Conservation (phyloP, 2,888 invertebrate genomes). For the Prostheceraeus crozeri region DNA sequence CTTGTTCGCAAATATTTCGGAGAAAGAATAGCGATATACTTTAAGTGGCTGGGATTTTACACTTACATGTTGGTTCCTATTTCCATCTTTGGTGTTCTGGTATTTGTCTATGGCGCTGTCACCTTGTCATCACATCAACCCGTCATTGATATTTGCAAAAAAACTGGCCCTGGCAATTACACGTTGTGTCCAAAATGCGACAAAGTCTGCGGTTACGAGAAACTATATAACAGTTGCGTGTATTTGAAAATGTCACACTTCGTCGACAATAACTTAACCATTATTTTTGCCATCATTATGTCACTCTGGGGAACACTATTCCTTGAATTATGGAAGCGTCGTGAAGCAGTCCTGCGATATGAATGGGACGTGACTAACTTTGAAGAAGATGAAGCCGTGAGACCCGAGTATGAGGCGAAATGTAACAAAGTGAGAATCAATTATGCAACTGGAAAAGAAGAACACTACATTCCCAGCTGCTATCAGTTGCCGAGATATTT, state of each 20-base stretch:
- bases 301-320: slow-evolving; percentile 60
- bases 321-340: slow-evolving; percentile 62
- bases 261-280: slow-evolving; percentile 62
- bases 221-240: slow-evolving; percentile 60
- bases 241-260: slow-evolving; percentile 59
- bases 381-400: slow-evolving; percentile 25
- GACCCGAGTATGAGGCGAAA: slow-evolving; percentile 23
- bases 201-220: slow-evolving; percentile 60
- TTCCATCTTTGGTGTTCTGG: slow-evolving; percentile 60
- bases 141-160: slow-evolving; percentile 44
- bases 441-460: slow-evolving; percentile 25
- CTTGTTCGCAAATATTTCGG: slow-evolving; percentile 65
- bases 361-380: slow-evolving; percentile 33
- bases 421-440: slow-evolving; percentile 19
- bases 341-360: slow-evolving; percentile 43
- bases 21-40: slow-evolving; percentile 62
- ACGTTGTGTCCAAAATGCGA: slow-evolving; percentile 62
- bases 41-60: slow-evolving; percentile 63
- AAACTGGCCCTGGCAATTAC: slow-evolving; percentile 58
- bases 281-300: slow-evolving; percentile 61
- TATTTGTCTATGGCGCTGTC: slow-evolving; percentile 60
- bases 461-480: slow-evolving; percentile 9
- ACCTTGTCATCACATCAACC: slow-evolving; percentile 49
- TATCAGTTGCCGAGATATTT: slow-evolving; percentile 7
- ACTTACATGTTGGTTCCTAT: slow-evolving; percentile 62